phyloP scores from a whole-genome alignment of 2,888 invertebrate genomes.

The Thereva unica region DNA sequence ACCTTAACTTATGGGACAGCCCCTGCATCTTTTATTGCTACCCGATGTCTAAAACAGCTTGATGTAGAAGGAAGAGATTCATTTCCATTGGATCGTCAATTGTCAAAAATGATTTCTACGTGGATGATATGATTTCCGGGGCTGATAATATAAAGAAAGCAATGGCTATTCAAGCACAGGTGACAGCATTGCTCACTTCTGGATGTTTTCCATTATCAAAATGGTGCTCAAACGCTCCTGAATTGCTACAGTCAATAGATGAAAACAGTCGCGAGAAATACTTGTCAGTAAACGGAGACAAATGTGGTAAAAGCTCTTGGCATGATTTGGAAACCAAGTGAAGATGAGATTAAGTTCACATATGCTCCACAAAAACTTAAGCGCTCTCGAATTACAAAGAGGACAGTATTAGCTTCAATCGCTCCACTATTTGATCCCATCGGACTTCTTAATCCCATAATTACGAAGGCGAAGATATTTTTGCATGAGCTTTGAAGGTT shows the following conservation, averaged over 20 bases:
- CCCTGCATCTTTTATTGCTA: constrained; percentile 1
- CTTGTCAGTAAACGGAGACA: background rate
- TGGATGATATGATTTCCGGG: constrained; percentile 1
- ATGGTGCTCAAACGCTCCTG: background rate
- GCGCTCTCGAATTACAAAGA: background rate
- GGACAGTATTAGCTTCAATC: constrained; percentile 2
- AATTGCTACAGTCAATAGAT: background rate
- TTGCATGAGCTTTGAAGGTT: constrained; percentile 1
- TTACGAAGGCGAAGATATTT: background rate
- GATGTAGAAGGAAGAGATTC: background rate
- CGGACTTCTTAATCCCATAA: background rate
- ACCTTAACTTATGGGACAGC: no score
- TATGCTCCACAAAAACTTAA: constrained; percentile 5
- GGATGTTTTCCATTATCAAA: constrained; percentile 1
- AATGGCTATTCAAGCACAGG: background rate
- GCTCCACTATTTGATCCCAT: constrained; percentile 1
- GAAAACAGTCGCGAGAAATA: background rate
- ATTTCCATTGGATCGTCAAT: background rate
- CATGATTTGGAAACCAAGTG: background rate
- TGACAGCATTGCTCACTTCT: background rate
- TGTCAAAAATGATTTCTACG: constrained; percentile 2
- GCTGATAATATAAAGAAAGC: background rate
- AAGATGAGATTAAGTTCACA: background rate
- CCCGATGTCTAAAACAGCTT: constrained; percentile 3
- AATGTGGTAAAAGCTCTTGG: background rate